Evolutionary conservation across 2,113 vertebrate species (phyloP).

Genomic region (Megatriorchis doriae): DNA sequence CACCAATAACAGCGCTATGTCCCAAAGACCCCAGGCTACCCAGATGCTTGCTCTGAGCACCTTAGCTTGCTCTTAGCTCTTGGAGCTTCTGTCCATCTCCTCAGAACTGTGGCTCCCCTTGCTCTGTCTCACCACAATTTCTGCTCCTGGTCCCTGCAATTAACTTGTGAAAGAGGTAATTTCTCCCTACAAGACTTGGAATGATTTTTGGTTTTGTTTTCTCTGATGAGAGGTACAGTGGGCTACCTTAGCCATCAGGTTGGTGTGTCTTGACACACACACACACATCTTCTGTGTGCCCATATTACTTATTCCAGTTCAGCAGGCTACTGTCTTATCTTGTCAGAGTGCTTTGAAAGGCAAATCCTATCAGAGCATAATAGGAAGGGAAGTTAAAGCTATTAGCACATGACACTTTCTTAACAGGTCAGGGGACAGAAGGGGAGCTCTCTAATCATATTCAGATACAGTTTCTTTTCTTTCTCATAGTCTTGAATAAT

Average conservation of each 20-base stretch:
- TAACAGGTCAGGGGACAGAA: background rate
- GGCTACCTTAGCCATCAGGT: background rate
- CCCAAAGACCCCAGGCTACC: background rate
- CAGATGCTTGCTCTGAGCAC: background rate
- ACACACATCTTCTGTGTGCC: background rate
- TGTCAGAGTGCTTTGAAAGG: background rate
- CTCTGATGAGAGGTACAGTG: background rate
- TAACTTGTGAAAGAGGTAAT: background rate
- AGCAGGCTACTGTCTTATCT: background rate
- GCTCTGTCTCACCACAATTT: background rate
- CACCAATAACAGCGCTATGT: background rate
- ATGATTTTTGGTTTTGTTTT: background rate
- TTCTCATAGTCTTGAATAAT: background rate
- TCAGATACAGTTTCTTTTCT: background rate
- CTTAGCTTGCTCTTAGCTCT: background rate
- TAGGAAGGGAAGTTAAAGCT: background rate
- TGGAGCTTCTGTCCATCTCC: background rate
- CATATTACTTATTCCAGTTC: background rate
- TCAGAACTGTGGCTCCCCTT: background rate
- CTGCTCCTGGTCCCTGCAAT: background rate
- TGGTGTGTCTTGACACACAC: background rate
- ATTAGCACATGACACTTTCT: background rate
- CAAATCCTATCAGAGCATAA: slow-evolving; percentile 1
- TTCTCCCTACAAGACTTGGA: background rate
- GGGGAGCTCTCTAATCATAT: background rate